Evolutionary conservation across 2,797 vertebrate genomes (phyloP), one percentile per base, ranked within the genome.

Genomic region (Nannoperca obscura): DNA sequence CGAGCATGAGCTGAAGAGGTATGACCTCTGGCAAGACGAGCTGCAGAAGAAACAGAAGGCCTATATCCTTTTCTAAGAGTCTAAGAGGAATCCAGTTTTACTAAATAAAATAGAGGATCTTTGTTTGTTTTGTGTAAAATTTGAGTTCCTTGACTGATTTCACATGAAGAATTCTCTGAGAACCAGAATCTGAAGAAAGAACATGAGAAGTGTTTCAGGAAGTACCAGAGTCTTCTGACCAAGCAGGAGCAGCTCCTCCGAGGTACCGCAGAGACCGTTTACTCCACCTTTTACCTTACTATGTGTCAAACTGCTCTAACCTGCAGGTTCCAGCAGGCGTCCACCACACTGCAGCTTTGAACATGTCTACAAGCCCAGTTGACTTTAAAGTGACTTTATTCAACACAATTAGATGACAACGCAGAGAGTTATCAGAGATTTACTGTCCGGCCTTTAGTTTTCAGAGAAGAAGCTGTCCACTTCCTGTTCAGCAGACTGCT

Each of bases 161-260:
- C 91, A 98, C 97, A 90, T 88, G 97, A 98, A 76, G 97, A 97
- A 88, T 96, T 95, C 76, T 89, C 95, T 75, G 97, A 98, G 79
- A 98, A 97, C 89, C 96, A 96, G 64, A 96, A 92, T 5, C 81
- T 97, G 87, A 98, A 96, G 94, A 98, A 97, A 78, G 97, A 98
- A 22, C 96, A 97, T 62, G 97, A 98, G 83, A 98, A 99, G 92
- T 95, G 96, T 2, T 94, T 96, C 19, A 98, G 96, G 88, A 98
- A 98, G 80, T 99, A 97, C 85, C 97, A 97, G 82, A 96, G 97
- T 0, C 95, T 99, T 34, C 95, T 97, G 88, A 89, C 92, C 80
- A 98, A 99, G 84, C 98, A 99, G 92, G 98, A 99, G 24, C 96
- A 98, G 83, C 95, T 99, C 6, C 94, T 99, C 79, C 92, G 95